Percentiles rank a stretch among this genome's conserved stretches.
phyloP scores from a whole-genome alignment of 2,888 invertebrate species.

The Emmelina monodactyla region DNA sequence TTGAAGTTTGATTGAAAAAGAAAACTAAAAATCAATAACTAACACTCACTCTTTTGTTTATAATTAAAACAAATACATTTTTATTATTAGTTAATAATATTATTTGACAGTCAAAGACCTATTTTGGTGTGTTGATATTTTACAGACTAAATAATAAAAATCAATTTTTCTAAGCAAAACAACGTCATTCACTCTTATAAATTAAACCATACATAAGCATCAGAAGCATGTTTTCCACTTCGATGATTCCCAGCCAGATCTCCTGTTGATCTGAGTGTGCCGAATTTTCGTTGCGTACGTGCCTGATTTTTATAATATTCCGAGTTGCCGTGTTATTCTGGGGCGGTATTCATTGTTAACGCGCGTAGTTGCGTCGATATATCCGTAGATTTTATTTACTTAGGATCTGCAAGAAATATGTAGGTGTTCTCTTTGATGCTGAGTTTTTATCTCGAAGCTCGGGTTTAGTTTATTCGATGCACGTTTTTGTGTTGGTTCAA shows the following conservation, averaged over 20 bases:
- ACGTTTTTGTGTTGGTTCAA: too few species aligned
- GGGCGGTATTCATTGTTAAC: conserved; percentile 25
- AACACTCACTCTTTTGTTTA: too few species aligned
- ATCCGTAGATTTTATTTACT: neutral
- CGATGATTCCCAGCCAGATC: conserved; percentile 54
- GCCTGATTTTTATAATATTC: conserved; percentile 40
- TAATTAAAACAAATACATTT: too few species aligned
- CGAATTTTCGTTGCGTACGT: conserved; percentile 53
- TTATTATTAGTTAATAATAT: too few species aligned
- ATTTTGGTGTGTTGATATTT: too few species aligned
- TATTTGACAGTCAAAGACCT: too few species aligned
- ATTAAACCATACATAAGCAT: conserved; percentile 18
- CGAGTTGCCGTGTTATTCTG: conserved; percentile 28
- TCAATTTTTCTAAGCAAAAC: neutral
- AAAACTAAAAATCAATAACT: too few species aligned
- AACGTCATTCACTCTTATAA: conserved; percentile 5
- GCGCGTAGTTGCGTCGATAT: conserved; percentile 10
- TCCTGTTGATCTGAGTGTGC: conserved; percentile 55
- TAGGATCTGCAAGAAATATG: too few species aligned
- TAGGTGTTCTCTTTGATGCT: too few species aligned
- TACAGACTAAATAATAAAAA: neutral
- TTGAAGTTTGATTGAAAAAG: too few species aligned
- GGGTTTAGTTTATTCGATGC: too few species aligned
- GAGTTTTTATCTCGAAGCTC: too few species aligned
- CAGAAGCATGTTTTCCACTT: conserved; percentile 46